phyloP scores from a whole-genome alignment of 1,140 invertebrate genomes.

The Ceratosolen solmsi region DNA sequence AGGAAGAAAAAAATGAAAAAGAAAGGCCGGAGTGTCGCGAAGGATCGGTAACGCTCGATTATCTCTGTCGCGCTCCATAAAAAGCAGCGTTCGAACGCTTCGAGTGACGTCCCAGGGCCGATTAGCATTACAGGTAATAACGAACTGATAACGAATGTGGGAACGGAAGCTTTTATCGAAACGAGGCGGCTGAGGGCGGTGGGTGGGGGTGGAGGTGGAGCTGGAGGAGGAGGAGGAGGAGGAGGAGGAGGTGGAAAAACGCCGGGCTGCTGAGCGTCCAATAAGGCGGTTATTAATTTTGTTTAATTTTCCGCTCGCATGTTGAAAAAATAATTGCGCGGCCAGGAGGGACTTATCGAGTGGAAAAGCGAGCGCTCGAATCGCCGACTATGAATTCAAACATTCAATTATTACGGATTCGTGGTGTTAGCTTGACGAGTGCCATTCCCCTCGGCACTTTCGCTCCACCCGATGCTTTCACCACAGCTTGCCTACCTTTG shows the following conservation, averaged over 20 bases:
- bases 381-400: no score
- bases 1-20: neutral
- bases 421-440: neutral
- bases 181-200: neutral
- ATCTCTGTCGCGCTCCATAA: constrained; percentile 29
- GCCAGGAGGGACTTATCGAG: neutral
- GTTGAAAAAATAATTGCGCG: neutral
- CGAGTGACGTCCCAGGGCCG: constrained; percentile 8
- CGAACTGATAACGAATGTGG: constrained; percentile 67
- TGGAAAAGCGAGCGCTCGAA: neutral
- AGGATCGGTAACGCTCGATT: neutral
- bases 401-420: neutral
- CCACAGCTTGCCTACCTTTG: no score
- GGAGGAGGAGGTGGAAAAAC: no score
- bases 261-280: neutral
- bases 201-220: no score
- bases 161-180: constrained; percentile 69
- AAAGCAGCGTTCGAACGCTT: constrained; percentile 13
- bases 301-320: neutral
- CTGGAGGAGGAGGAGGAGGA: no score
- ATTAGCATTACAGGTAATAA: constrained; percentile 61
- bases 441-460: no score
- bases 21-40: neutral
- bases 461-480: no score
- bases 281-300: neutral